phyloP scores from a whole-genome alignment of 53 echinoderm and acorn worm genomes.

The Arbacia lixula region DNA sequence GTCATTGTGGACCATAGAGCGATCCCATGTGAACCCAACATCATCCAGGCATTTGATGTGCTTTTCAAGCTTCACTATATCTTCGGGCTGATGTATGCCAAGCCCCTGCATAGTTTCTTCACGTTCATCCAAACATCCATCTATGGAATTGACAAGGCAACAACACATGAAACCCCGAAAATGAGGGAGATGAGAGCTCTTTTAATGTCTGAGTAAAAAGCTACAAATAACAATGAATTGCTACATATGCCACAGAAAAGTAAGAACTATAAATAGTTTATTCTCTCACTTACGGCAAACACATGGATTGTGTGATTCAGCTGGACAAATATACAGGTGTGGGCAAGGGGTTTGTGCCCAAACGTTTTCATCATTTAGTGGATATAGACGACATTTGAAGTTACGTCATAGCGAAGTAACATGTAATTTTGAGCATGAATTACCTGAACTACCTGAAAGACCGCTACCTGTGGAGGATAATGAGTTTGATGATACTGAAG shows the following conservation, averaged over 20 bases:
- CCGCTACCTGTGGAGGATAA: too few species aligned
- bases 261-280: not conserved
- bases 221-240: not conserved
- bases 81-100: too few species aligned
- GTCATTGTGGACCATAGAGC: too few species aligned
- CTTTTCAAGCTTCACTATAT: too few species aligned
- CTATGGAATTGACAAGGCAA: not conserved
- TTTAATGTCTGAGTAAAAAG: too few species aligned
- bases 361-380: not conserved
- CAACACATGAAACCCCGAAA: not conserved
- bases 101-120: not conserved
- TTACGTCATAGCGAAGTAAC: not conserved
- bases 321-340: not conserved
- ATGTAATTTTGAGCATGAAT: too few species aligned
- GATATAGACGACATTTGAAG: not conserved
- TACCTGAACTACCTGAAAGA: too few species aligned
- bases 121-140: not conserved
- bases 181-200: not conserved
- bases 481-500: slow-evolving; percentile 15
- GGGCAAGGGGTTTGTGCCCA: not conserved
- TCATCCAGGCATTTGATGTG: too few species aligned
- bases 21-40: too few species aligned
- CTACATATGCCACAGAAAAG: not conserved
- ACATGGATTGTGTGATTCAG: too few species aligned
- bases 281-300: not conserved